Base-by-base conservation (phyloP, 1,140 invertebrate species). In the Drosophila subobscura region DNA sequence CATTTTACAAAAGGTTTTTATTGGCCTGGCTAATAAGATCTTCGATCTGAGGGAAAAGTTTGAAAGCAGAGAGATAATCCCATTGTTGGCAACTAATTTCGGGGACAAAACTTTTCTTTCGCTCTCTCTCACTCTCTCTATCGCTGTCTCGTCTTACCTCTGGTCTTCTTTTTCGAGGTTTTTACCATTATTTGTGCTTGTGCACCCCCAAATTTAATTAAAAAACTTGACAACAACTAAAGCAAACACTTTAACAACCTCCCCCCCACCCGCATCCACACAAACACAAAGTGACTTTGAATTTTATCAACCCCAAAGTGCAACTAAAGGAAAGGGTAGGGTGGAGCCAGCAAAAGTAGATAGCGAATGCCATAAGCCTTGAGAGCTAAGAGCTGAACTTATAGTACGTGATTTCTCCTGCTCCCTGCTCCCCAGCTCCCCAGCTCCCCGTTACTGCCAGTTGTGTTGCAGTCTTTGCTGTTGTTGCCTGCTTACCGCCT, bases 181-280 rank as follows among this genome's bases (percentile, higher is more conserved):
- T 20, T 20, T 20, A 20, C 16, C 16, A 20, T 20, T 20, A 20
- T 22, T 49, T 41, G 16, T 56, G 49, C 23, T 47, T 53, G 25
- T 51, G 65, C 65, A 70, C 27, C 40, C 23, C 52, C 53, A 49
- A 74, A 74, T 65, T 74, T 74, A 65, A 74, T 65, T 74, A 65
- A 74, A 74, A 74, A 74, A 74, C 71, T 74, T 74, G 71, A 65
- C 64, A 68, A 56, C 63, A 68, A 68, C 51, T 42, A 68, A 68
- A 65, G 44, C 29, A 68, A 37, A 37, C 33, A 37, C 33, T 52
- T 55, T 7, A 16, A 16, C 49, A 29, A 20, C 16, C 16, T 20
- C 1, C 16, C 5, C 20, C 12, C 5, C 49, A 51, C 27, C 51
- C 12, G 6, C 49, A 51, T 20, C 51, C 42, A 53, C 29, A 56